Conservation (phyloP, 2,888 invertebrate species). For the Mimumesa dahlbomi region DNA sequence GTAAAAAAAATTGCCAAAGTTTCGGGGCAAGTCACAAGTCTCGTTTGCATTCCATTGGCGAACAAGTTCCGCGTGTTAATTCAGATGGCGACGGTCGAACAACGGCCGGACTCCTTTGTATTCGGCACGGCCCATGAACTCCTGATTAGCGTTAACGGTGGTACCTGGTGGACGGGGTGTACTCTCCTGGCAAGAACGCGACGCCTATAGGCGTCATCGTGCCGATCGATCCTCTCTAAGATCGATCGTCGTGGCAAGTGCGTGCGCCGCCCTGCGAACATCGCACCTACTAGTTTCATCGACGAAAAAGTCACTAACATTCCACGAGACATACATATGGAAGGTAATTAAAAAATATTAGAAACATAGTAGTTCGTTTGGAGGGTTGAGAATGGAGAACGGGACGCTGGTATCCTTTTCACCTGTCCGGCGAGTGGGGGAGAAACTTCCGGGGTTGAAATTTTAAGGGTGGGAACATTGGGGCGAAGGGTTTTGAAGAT, state of each 20-base stretch:
- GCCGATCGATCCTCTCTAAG: constrained; percentile 56
- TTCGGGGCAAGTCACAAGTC: constrained; percentile 11
- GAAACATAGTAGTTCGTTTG: background rate
- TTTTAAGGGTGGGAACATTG: too few relatives aligned
- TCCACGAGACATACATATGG: too few relatives aligned
- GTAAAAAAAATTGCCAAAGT: too few relatives aligned
- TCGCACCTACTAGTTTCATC: background rate
- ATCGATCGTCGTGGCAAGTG: constrained; percentile 60
- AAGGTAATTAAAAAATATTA: too few relatives aligned
- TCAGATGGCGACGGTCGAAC: constrained; percentile 36
- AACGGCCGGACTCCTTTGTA: constrained; percentile 48
- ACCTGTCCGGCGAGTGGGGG: too few relatives aligned
- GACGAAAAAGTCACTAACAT: too few relatives aligned
- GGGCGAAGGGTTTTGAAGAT: too few relatives aligned
- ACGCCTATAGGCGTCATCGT: constrained; percentile 55
- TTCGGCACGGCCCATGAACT: constrained; percentile 44
- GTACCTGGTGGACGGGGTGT: constrained; percentile 27
- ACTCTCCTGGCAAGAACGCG: constrained; percentile 35
- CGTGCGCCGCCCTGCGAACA: constrained; percentile 55
- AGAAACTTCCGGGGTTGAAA: too few relatives aligned
- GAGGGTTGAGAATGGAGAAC: too few relatives aligned
- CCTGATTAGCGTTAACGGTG: constrained; percentile 56
- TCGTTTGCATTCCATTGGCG: constrained; percentile 51
- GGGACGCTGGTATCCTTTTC: too few relatives aligned
- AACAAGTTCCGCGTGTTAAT: constrained; percentile 48